Evolutionary conservation across 2,888 invertebrate species (phyloP), one percentile per base, ranked within the genome.

Genomic region (Callosobruchus maculatus): DNA sequence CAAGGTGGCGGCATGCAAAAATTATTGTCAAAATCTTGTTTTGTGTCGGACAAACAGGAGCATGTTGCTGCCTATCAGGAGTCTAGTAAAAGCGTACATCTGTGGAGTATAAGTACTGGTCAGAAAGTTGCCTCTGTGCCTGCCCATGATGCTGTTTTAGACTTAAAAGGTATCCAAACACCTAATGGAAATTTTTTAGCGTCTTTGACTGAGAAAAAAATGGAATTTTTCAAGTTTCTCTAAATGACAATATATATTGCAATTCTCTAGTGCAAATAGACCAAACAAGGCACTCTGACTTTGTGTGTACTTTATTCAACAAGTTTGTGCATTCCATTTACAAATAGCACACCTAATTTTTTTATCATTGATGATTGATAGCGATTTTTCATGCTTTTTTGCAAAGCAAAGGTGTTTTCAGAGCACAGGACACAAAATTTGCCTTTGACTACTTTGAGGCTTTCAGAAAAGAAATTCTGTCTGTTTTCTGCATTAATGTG

Each of bases 1-100:
- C 88, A 89, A 68, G 95, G 94, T 0, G 94, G 95, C 0, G 87
- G 88, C 0, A 88, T 90, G 31, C 92, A 93, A 21, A 91, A 92
- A 0, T 83, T 93, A 0, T 89, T 96, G 85, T 91, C 94, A 0
- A 88, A 92, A 71, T 89, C 92, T 0, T 91, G 91, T 83, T 89
- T 93, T 7, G 74, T 80, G 20, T 76, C 78, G 2, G 90, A 91
- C 0, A 87, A 90, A 2, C 89, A 92, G 13, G 88, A 90, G 9
- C 89, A 93, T 83, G 90, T 94, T 0, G 93, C 93, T 0, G 93
- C 93, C 0, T 92, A 94, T 81, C 92, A 95, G 75, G 95, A 95
- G 85, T 91, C 92, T 72, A 91, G 89, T n/a, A 90, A 90, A 3
- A 86, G 90, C 18, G 85, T 94, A 26, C 88, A 90, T 71, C 85